Evolutionary conservation across 2,797 vertebrate species (phyloP).

Genomic region (Phoxinus dragarum): DNA sequence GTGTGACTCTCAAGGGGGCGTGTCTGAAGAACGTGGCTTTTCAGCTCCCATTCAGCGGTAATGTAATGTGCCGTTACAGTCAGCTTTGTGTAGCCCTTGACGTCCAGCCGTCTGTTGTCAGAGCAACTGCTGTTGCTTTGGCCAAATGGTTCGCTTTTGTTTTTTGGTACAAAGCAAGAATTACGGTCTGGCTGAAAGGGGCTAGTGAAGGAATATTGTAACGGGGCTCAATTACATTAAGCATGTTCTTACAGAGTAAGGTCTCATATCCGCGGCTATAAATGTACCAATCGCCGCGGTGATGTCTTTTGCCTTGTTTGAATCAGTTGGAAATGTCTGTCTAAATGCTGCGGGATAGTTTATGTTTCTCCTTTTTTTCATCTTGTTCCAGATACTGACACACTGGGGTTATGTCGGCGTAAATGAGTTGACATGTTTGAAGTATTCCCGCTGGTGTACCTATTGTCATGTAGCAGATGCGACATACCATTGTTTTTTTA

Average conservation of each 20-base stretch:
- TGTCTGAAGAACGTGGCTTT: slow-evolving; percentile 14
- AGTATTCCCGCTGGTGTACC: neutral
- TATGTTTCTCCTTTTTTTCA: neutral
- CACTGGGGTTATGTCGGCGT: too few relatives aligned
- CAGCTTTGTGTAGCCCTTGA: neutral
- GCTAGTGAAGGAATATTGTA: neutral
- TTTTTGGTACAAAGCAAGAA: slow-evolving; percentile 2
- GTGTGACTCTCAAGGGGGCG: neutral
- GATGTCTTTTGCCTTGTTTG: neutral
- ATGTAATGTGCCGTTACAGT: slow-evolving; percentile 1
- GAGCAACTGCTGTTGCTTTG: neutral
- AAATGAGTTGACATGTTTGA: too few relatives aligned
- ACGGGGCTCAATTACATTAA: neutral
- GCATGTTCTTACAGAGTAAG: slow-evolving; percentile 1
- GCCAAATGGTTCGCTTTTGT: neutral
- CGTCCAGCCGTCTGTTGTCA: neutral
- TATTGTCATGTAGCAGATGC: neutral
- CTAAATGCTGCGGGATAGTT: neutral
- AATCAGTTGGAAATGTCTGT: neutral
- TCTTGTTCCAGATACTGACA: too few relatives aligned
- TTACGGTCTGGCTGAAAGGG: slow-evolving; percentile 1
- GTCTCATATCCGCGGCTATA: neutral
- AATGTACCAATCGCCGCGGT: neutral
- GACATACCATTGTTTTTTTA: neutral
- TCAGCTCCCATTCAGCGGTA: neutral